Evolutionary conservation across 2,113 vertebrate genomes (phyloP).

Genomic region (Epinephelus fuscoguttatus): DNA sequence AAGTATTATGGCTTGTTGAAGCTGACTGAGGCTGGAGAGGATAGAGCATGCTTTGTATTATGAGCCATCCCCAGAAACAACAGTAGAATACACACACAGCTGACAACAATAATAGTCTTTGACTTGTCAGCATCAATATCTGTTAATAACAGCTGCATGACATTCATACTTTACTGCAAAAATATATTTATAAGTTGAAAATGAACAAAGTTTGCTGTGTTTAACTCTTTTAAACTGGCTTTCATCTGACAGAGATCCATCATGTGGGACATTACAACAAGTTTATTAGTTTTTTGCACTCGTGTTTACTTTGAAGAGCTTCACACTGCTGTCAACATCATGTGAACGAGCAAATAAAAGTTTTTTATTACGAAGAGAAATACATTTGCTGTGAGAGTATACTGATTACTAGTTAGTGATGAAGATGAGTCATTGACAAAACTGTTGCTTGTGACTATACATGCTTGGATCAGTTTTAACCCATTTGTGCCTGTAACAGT

Average conservation of each 20-base stretch:
- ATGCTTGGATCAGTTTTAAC: neutral
- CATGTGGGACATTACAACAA: neutral
- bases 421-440: neutral
- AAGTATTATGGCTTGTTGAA: neutral
- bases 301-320: neutral
- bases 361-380: neutral
- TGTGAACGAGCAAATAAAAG: neutral
- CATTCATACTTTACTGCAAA: neutral
- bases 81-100: neutral
- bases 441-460: neutral
- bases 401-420: neutral
- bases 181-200: constrained; percentile 7
- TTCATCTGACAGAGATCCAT: neutral
- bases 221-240: neutral
- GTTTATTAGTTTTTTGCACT: neutral
- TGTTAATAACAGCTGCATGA: constrained; percentile 11
- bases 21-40: neutral
- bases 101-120: constrained; percentile 9
- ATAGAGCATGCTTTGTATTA: constrained; percentile 21
- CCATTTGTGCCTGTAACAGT: no score
- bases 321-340: constrained; percentile 1
- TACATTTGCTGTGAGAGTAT: neutral
- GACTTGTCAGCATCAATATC: constrained; percentile 3
- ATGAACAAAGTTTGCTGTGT: neutral
- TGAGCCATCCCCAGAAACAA: neutral